Base-by-base conservation (phyloP, 2,797 vertebrate species). In the Melanogrammus aeglefinus region DNA sequence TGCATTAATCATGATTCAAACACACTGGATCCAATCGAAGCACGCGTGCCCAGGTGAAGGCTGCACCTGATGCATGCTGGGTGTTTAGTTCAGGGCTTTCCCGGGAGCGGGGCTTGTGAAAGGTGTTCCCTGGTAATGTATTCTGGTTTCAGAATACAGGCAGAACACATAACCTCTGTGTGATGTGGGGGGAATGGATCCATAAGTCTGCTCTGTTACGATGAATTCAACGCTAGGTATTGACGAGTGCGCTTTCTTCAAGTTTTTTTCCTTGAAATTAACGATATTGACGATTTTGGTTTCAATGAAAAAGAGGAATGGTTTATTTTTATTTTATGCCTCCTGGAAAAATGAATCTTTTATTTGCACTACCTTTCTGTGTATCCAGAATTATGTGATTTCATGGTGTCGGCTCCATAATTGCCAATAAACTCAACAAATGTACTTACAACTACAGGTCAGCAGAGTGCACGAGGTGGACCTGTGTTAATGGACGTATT, bases 161-260 rank as follows among this genome's bases (percentile, higher is more conserved):
- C 86, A 88, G 88, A 86, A 85, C 81, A 75, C 89, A 86, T 81
- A 85, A 80, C 83, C 79, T 85, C 72, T 70, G 66, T 72, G 51
- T 85, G 72, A 66, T 79, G 87, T 82, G 29, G 80, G 72, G 83
- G 16, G 51, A 57, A 74, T 77, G 75, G 81, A 85, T 83, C 83
- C 81, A 74, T 78, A 88, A 86, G 66, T 9, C 66, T 6, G n/a
- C 27, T 29, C 66, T 29, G 66, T 70, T 70, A 70, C 29, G n/a
- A 91, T 84, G 80, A 83, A 84, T 81, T 83, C 86, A 18, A 57
- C 18, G 18, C 18, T 57, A 57, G 51, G n/a, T 21, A 1, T 57
- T 4, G 51, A 57, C 51, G 1, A 5, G 21, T 6, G 51, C 16
- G 51, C 51, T 57, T 21, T 18, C 51, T 57, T 57, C 51, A 4